phyloP scores from a whole-genome alignment of 2,113 vertebrate species.

The Onychostruthus taczanowskii region DNA sequence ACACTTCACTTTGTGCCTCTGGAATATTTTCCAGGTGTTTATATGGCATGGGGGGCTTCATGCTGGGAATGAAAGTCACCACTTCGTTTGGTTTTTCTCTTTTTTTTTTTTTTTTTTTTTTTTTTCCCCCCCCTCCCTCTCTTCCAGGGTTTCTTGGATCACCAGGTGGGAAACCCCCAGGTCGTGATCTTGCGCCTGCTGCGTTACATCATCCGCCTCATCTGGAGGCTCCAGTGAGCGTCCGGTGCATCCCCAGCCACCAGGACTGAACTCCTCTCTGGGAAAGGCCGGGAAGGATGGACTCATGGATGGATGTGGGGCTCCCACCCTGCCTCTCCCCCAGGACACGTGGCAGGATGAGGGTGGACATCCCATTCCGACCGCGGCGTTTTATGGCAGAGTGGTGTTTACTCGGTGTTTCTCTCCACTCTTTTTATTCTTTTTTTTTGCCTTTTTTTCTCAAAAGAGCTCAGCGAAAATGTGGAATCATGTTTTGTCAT shows the following conservation, averaged over 20 bases:
- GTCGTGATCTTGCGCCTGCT: slow-evolving; percentile 71
- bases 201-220: slow-evolving; percentile 72
- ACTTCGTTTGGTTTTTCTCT: not conserved
- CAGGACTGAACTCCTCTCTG: not conserved
- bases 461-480: slow-evolving; percentile 1
- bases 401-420: slow-evolving; percentile 39
- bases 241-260: not conserved
- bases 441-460: not conserved
- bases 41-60: rapidly evolving
- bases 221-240: slow-evolving; percentile 74
- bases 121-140: rapidly evolving
- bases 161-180: slow-evolving; percentile 59
- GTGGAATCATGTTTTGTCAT: slow-evolving; percentile 4
- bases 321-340: not conserved
- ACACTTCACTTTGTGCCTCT: not conserved
- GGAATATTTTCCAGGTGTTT: not conserved
- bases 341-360: not conserved
- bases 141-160: slow-evolving; percentile 71
- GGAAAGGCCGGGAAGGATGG: not conserved
- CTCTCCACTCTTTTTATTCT: not conserved
- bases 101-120: not conserved
- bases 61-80: not conserved
- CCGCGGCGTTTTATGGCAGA: slow-evolving; percentile 5
- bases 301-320: not conserved
- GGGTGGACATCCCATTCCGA: not conserved